Evolutionary conservation across 2,797 vertebrate genomes (phyloP).

Genomic region (Liparis tanakae): DNA sequence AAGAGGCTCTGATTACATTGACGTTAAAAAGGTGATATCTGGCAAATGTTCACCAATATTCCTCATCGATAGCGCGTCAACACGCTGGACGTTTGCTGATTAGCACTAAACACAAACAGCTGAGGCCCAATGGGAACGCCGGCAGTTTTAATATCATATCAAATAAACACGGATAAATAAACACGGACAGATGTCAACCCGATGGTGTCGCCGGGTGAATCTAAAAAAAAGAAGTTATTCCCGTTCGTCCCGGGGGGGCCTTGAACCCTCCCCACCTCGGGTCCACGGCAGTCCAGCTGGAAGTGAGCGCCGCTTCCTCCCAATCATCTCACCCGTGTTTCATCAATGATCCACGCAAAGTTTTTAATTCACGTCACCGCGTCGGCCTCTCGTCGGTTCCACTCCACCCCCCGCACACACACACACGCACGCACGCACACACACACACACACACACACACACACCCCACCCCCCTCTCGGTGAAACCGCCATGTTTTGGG

Average conservation of each 20-base stretch:
- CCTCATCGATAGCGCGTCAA: neutral
- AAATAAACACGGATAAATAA: neutral
- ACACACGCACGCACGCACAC: no score
- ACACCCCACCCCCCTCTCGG: no score
- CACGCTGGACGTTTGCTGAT: slow-evolving; percentile 14
- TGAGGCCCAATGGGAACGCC: neutral
- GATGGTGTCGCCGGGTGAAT: neutral
- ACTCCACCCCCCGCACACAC: no score
- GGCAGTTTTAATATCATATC: no score
- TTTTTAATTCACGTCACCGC: no score
- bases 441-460: no score
- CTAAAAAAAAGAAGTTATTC: neutral
- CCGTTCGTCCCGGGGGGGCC: neutral
- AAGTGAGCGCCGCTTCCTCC: no score
- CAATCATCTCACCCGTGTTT: no score
- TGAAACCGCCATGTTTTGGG: neutral
- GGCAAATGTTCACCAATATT: neutral
- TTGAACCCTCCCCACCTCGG: neutral
- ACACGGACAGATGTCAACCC: neutral
- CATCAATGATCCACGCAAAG: no score
- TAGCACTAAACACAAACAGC: neutral
- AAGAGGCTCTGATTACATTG: neutral
- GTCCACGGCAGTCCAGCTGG: neutral
- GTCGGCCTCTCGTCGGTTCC: no score
- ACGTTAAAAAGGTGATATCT: neutral